Conservation (phyloP, 2,888 invertebrate species). For the Nymphalis c-album region DNA sequence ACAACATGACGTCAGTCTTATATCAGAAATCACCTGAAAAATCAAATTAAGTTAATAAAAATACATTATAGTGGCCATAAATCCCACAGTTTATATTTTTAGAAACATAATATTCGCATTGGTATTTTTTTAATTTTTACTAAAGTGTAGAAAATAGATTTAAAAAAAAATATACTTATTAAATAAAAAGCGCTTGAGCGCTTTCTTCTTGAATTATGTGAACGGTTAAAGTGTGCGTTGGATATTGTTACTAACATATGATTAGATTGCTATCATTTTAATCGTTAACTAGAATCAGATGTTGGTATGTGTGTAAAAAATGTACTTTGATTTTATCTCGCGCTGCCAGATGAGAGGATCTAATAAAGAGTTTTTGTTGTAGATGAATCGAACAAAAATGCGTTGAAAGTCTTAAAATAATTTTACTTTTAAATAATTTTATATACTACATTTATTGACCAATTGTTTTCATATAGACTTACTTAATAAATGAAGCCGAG, state of each 20-base stretch:
- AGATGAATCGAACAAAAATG: conserved; percentile 6
- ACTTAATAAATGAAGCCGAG: too few species aligned
- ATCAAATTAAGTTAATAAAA: too few species aligned
- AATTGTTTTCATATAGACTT: too few species aligned
- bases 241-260: conserved; percentile 45
- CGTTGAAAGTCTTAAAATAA: conserved; percentile 3
- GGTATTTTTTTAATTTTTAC: too few species aligned
- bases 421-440: neutral
- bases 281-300: conserved; percentile 44
- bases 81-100: too few species aligned
- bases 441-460: neutral
- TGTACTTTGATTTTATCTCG: conserved; percentile 34
- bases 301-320: conserved; percentile 39
- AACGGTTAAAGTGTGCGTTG: conserved; percentile 34
- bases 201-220: conserved; percentile 33
- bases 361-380: conserved; percentile 17
- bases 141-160: too few species aligned
- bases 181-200: conserved; percentile 33
- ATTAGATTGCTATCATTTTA: conserved; percentile 49
- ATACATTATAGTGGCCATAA: too few species aligned
- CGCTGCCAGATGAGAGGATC: conserved; percentile 22
- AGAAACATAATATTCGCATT: too few species aligned
- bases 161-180: too few species aligned
- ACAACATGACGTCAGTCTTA: too few species aligned
- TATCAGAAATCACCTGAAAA: too few species aligned